These are phyloP conservation scores for Mixornis gularis DNA, from an alignment of 2,113 vertebrate species.

Conservation along the genomic window DNA sequence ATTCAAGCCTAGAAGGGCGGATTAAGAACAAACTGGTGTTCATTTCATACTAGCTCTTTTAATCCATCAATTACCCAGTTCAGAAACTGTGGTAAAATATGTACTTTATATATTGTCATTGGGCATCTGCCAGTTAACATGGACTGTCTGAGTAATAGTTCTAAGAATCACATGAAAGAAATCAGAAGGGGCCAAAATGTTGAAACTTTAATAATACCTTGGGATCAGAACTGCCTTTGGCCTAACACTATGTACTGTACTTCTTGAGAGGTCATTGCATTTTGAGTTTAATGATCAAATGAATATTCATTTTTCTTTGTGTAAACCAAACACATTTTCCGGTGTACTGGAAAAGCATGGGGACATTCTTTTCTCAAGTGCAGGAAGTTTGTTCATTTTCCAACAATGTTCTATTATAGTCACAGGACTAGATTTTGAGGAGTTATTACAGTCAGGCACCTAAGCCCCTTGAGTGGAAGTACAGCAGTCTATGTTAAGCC, in stretches of 20 bases:
- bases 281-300: background rate
- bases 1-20: background rate
- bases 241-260: background rate
- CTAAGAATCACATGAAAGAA: background rate
- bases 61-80: constrained; percentile 18
- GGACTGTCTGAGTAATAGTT: constrained; percentile 19
- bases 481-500: background rate
- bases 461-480: background rate
- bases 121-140: constrained; percentile 7
- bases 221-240: background rate
- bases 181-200: background rate
- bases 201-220: constrained; percentile 28
- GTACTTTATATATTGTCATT: constrained; percentile 19
- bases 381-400: background rate
- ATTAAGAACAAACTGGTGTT: background rate
- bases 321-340: no score
- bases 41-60: background rate
- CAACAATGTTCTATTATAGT: background rate
- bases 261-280: background rate
- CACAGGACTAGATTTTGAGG: background rate
- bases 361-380: background rate
- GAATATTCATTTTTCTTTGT: background rate
- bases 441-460: background rate
- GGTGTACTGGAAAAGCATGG: background rate
- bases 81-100: constrained; percentile 17